Conservation (phyloP, 2,797 vertebrate genomes). For the Parauchenoglanis ngamensis region DNA sequence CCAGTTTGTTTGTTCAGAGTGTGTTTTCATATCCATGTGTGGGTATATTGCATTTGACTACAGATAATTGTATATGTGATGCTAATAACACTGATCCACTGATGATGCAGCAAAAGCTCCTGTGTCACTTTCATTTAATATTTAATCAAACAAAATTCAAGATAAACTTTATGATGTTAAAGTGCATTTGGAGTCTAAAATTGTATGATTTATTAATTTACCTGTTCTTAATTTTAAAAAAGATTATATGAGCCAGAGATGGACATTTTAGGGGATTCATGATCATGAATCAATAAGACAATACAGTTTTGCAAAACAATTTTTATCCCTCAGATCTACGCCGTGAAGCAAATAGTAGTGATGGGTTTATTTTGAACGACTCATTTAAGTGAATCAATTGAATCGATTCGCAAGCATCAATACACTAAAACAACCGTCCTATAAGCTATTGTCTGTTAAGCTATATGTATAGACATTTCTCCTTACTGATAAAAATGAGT, state of each 20-base stretch:
- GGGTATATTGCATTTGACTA: slow-evolving; percentile 58
- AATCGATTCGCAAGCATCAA: not conserved
- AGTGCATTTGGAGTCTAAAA: not conserved
- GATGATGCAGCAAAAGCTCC: slow-evolving; percentile 19
- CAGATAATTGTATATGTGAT: slow-evolving; percentile 18
- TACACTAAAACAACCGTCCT: not conserved
- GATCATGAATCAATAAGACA: not conserved
- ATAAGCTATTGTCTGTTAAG: not conserved
- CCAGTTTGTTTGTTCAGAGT: slow-evolving; percentile 44
- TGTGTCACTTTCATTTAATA: not conserved
- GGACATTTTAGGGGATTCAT: not conserved
- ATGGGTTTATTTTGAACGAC: slow-evolving; percentile 22
- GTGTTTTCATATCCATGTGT: slow-evolving; percentile 55
- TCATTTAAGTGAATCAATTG: slow-evolving; percentile 36
- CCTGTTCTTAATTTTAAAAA: not conserved
- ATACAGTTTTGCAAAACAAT: not conserved
- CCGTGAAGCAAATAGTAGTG: not conserved
- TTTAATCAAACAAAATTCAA: slow-evolving; percentile 11
- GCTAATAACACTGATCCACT: slow-evolving; percentile 30
- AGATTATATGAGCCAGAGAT: not conserved
- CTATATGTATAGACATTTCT: not conserved
- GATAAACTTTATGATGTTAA: not conserved
- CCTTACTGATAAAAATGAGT: not conserved
- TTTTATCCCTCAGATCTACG: not conserved
- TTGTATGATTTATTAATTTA: no score